Evolutionary conservation across 2,113 vertebrate genomes (phyloP), one percentile per base, ranked within the genome.

Genomic region (Callipepla squamata): DNA sequence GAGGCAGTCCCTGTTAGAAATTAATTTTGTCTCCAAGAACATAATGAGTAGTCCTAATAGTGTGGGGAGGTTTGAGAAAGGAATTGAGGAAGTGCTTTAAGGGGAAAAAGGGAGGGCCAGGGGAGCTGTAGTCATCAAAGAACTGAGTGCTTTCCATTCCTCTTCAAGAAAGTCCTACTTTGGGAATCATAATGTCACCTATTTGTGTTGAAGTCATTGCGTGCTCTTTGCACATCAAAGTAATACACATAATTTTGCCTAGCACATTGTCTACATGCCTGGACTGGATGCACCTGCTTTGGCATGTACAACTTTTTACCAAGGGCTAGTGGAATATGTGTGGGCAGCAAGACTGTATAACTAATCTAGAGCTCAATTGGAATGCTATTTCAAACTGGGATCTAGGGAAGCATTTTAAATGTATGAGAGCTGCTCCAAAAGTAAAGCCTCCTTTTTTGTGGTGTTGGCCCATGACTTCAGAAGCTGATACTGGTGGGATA

Each of bases 131-230:
- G 34, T 38, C 11, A 30, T 80, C 21, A 42, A n/a, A n/a, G 67
- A 69, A 69, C 9, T 59, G 25, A 7, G 21, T 58, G 4, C 50
- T 87, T 63, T 36, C 30, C n/a, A 18, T 74, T 83, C 48, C 23
- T 4, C 10, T 74, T 80, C 62, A 69, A 69, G 25, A 53, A 53
- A 53, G n/a, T 65, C 30, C 38, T 13, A 1, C 62, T 79, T 53
- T 18, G 44, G 28, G 61, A 67, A 62, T 82, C 47, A 48, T 18
- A n/a, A 11, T 1, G 1, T 79, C 14, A 28, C 4, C 23, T 57
- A 19, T 23, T 40, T 2, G 0, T 34, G 20, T 79, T 74, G 23
- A 58, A 34, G 44, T 58, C 20, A 63, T 58, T 0, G 0, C 32
- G 75, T 48, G 22, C 21, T 69, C 32, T 74, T 55, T 79, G 20